phyloP scores from a whole-genome alignment of 2,888 invertebrate species.

The Ectropis crepuscularia region DNA sequence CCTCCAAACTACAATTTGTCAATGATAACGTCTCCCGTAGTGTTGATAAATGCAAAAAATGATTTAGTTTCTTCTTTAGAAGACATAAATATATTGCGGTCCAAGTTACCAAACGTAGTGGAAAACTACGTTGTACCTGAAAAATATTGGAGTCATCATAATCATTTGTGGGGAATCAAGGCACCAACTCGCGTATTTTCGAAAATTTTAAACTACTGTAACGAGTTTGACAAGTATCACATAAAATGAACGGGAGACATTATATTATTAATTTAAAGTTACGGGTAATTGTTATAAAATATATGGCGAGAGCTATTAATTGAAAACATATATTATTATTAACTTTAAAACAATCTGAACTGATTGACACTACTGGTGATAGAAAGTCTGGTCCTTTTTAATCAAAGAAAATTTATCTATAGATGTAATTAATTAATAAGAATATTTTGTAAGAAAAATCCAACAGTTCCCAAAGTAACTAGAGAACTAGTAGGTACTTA shows the following conservation, averaged over 20 bases:
- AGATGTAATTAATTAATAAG: too few species aligned
- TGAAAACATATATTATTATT: too few species aligned
- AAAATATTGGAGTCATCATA: slow-evolving; percentile 75
- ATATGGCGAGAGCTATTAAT: too few species aligned
- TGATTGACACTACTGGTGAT: too few species aligned
- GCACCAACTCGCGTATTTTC: slow-evolving; percentile 59
- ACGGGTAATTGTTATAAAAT: too few species aligned
- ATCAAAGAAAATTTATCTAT: too few species aligned
- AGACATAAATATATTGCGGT: slow-evolving; percentile 82
- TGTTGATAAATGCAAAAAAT: slow-evolving; percentile 71
- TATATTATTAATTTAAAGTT: too few species aligned
- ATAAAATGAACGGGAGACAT: not conserved
- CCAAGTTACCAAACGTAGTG: slow-evolving; percentile 83
- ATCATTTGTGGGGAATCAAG: slow-evolving; percentile 65
- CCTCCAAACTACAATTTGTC: slow-evolving; percentile 72
- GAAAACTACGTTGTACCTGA: slow-evolving; percentile 85
- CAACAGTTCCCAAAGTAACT: too few species aligned
- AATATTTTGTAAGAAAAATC: too few species aligned
- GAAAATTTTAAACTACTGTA: slow-evolving; percentile 63
- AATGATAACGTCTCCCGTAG: slow-evolving; percentile 63
- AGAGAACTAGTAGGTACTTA: too few species aligned
- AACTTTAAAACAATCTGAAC: too few species aligned
- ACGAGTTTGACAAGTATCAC: slow-evolving; percentile 43
- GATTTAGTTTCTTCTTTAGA: slow-evolving; percentile 87
- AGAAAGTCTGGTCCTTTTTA: too few species aligned